Evolutionary conservation across 2,113 vertebrate species (phyloP).

Genomic region (Gymnorhina tibicen): DNA sequence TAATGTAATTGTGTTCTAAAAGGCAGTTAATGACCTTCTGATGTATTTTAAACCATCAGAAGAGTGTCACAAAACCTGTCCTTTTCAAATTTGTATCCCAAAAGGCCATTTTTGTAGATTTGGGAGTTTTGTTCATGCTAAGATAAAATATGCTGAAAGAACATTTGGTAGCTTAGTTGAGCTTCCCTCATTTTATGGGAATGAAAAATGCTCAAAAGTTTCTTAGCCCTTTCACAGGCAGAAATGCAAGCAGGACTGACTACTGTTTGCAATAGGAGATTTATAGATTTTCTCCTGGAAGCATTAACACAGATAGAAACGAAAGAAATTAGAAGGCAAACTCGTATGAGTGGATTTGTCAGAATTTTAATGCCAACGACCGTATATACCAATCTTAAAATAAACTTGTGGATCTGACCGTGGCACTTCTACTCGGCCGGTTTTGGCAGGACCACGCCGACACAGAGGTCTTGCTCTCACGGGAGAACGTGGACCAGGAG

Average conservation of each 20-base stretch:
- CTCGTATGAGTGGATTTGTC: neutral
- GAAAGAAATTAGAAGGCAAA: neutral
- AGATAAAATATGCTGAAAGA: neutral
- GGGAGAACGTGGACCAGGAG: conserved; percentile 93
- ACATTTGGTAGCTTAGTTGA: neutral
- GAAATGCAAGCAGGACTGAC: neutral
- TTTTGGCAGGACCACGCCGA: conserved; percentile 86
- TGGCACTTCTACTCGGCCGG: neutral
- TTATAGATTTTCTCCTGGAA: neutral
- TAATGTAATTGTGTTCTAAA: neutral
- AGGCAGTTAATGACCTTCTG: neutral
- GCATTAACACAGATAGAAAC: neutral
- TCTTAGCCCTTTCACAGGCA: neutral
- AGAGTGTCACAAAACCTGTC: neutral
- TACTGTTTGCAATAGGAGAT: neutral
- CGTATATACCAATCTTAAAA: neutral
- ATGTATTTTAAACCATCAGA: neutral
- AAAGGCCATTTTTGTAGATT: neutral
- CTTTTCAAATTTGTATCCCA: neutral
- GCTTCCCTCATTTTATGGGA: neutral
- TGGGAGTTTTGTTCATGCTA: neutral
- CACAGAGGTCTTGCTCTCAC: conserved; percentile 90
- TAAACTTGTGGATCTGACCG: neutral
- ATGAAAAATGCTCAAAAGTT: neutral
- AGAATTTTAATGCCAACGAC: neutral